Base-by-base conservation (phyloP, 1,140 invertebrate genomes). In the Octopus sinensis region DNA sequence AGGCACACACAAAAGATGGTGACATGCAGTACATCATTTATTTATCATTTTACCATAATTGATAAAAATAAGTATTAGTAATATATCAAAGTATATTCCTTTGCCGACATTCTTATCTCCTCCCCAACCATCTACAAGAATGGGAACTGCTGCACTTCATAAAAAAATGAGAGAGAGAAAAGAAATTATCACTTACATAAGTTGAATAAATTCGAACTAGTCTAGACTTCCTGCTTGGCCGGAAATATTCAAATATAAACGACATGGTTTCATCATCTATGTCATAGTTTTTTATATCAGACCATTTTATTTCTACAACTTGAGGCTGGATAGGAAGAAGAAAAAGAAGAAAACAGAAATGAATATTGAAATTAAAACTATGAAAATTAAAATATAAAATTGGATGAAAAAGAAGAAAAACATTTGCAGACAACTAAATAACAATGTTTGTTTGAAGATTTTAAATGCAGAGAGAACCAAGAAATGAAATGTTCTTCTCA, bases 211-310 rank as follows among this genome's bases (percentile, higher is more conserved):
- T 95, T 92, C 96, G 96, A 75, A 98, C 93, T 93, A 95, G 94
- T 89, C 96, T 92, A 4, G 95, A 93, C 83, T 95, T 94, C 85
- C 96, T 95, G 85, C 96, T 95, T 81, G 93, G 93, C 84, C 95
- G 92, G 86, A 94, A 93, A 90, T 97, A 98, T 85, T 96, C 94
- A 91, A 98, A 94, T 86, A 94, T 95, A 91, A 97, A 96, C 17
- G 95, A 94, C 93, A 96, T 96, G 76, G 94, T 95, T 87, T 96
- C 96, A 88, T 97, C 96, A 90, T 98, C 96, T 17, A 95, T 93
- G 86, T 97, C 95, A 94, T 95, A 97, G 84, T 94, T 93, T 54
- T 94, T 93, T 75, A 98, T 94, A 81, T 93, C 93, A 81, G 93
- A 93, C 96, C 96, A 97, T 51, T 93, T 91, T 86, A 98, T 94